Conservation (phyloP, 2,113 vertebrate genomes). For the Alosa alosa region DNA sequence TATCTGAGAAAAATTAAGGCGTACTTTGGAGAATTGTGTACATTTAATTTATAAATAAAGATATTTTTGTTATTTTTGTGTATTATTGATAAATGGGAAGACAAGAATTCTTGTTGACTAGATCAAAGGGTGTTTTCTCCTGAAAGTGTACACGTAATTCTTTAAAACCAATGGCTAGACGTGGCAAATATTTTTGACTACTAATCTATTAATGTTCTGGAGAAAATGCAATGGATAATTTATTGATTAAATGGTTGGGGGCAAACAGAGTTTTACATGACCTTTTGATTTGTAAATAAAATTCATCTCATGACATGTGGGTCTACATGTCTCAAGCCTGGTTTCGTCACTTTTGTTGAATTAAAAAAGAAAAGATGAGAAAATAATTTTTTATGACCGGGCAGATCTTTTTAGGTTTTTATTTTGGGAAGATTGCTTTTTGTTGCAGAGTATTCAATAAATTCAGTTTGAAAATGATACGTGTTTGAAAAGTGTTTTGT, state of each 20-base stretch:
- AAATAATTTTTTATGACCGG: conserved; percentile 1
- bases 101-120: not conserved
- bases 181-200: conserved; percentile 17
- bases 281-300: conserved; percentile 1
- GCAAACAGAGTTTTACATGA: not conserved
- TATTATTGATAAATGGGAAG: conserved; percentile 81
- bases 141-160: not conserved
- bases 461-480: conserved; percentile 16
- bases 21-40: conserved; percentile 74
- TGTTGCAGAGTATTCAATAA: conserved; percentile 19
- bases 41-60: conserved; percentile 99
- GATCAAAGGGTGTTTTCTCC: not conserved
- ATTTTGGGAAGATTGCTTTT: not conserved
- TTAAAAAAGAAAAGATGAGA: not conserved
- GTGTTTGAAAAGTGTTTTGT: not conserved
- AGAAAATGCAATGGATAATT: not conserved
- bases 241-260: not conserved
- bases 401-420: not conserved
- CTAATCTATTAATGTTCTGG: conserved; percentile 6
- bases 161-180: not conserved
- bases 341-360: conserved; percentile 7
- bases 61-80: conserved; percentile 98
- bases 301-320: not conserved
- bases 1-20: conserved; percentile 55
- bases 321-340: not conserved